Evolutionary conservation across 1,140 invertebrate species (phyloP).

Genomic region (Portunus trituberculatus): DNA sequence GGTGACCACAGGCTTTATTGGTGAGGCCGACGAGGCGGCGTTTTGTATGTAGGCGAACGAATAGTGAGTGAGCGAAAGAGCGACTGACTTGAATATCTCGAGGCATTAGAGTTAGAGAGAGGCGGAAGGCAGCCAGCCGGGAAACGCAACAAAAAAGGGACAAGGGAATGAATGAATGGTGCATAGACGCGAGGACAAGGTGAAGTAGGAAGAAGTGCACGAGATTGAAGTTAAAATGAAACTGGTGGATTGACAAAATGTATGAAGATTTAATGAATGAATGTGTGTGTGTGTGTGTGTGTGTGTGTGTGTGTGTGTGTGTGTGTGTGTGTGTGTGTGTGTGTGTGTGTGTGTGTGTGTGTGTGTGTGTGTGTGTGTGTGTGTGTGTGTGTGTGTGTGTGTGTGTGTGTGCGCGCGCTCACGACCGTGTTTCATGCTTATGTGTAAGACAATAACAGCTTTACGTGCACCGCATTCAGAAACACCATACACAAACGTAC

Average conservation of each 20-base stretch:
- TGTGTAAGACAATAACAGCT: no score
- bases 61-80: neutral
- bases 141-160: neutral
- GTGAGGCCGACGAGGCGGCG: neutral
- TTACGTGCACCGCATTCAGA: no score
- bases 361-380: no score
- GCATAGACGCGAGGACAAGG: neutral
- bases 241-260: neutral
- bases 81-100: neutral
- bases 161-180: neutral
- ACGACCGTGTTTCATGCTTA: no score
- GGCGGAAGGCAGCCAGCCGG: neutral
- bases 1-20: neutral
- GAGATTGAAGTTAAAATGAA: neutral
- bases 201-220: neutral
- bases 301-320: neutral
- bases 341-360: no score
- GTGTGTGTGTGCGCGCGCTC: constrained; percentile 32
- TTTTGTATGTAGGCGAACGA: neutral
- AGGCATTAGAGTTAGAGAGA: neutral
- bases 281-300: constrained; percentile 34
- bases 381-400: constrained; percentile 41
- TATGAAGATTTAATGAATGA: neutral
- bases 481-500: no score
- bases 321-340: no score